Evolutionary conservation across 2,113 vertebrate genomes (phyloP), one percentile per base, ranked within the genome.

Genomic region (Macrotus californicus): DNA sequence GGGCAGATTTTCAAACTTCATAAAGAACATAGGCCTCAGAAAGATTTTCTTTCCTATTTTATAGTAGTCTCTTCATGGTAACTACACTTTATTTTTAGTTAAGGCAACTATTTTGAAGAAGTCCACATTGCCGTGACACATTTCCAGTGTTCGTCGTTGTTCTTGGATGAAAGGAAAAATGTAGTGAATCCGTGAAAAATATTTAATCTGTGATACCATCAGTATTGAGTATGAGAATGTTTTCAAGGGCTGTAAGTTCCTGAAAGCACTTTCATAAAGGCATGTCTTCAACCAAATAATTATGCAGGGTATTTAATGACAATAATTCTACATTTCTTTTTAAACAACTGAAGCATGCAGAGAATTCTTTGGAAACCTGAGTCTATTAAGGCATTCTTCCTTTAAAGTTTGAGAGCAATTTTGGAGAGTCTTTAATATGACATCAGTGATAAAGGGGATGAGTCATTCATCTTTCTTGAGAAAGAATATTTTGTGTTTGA

Each of bases 381-480:
- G 43, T 67, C 46, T 84, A 1, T 64, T 92, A 84, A 52, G 66
- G 61, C 1, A 50, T 89, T 90, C 19, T 54, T 7, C n/a, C 31
- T 93, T 80, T 83, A 64, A 75, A 84, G 3, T 72, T 85, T 94
- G 85, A 95, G 14, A 86, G n/a, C n/a, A 85, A 76, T 88, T 84
- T 1, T 50, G n/a, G 14, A 64, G 7, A 77, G 48, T 70, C 18
- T 66, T 92, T 80, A 50, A 22, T 80, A 31, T 76, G 10, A 18
- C 91, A 54, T 67, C 77, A 76, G 82, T 36, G 21, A 75, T 52
- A 24, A 91, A 46, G 31, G 13, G 29, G 48, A 13, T 1, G 4
- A 90, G 13, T 89, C 31, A 76, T 7, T 72, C 18, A 50, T 81
- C 29, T 76, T 3, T 91, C 39, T 91, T 34, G 64, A 94, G 39